A percentile compares a stretch with the other conserved stretches of the same genome.
These are phyloP conservation scores for Danaus melanippus DNA, from an alignment of 1,140 invertebrate genomes.

Conservation along the genomic window DNA sequence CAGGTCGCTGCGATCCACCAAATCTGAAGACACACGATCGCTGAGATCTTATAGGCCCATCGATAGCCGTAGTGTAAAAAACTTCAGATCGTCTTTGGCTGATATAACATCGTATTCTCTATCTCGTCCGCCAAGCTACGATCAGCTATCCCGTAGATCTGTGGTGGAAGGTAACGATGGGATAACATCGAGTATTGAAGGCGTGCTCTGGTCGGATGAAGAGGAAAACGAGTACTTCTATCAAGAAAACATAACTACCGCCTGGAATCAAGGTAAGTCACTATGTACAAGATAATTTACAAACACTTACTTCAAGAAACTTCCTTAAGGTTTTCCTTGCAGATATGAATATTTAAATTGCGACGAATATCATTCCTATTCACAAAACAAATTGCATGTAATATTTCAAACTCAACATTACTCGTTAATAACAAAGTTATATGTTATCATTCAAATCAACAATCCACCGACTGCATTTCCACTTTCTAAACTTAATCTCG, in stretches of 20 bases:
- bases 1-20: slow-evolving; percentile 47
- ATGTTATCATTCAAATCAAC: too few relatives aligned
- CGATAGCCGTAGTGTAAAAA: slow-evolving; percentile 60
- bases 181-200: slow-evolving; percentile 69
- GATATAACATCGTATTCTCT: slow-evolving; percentile 51
- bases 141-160: slow-evolving; percentile 55
- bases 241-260: slow-evolving; percentile 62
- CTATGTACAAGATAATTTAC: too few relatives aligned
- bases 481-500: too few relatives aligned
- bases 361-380: too few relatives aligned
- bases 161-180: slow-evolving; percentile 45
- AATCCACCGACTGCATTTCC: too few relatives aligned
- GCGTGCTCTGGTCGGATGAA: slow-evolving; percentile 70
- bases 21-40: slow-evolving; percentile 50
- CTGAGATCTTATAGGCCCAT: slow-evolving; percentile 55
- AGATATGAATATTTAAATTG: too few relatives aligned
- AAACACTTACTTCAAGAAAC: too few relatives aligned
- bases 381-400: too few relatives aligned
- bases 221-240: slow-evolving; percentile 70
- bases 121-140: slow-evolving; percentile 58
- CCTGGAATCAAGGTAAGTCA: slow-evolving; percentile 66
- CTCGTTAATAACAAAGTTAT: too few relatives aligned
- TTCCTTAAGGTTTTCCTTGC: too few relatives aligned
- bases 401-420: too few relatives aligned
- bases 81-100: slow-evolving; percentile 54